These are phyloP conservation scores for Fistularia tabacaria DNA, from an alignment of 2,797 vertebrate species.

Conservation along the genomic window DNA sequence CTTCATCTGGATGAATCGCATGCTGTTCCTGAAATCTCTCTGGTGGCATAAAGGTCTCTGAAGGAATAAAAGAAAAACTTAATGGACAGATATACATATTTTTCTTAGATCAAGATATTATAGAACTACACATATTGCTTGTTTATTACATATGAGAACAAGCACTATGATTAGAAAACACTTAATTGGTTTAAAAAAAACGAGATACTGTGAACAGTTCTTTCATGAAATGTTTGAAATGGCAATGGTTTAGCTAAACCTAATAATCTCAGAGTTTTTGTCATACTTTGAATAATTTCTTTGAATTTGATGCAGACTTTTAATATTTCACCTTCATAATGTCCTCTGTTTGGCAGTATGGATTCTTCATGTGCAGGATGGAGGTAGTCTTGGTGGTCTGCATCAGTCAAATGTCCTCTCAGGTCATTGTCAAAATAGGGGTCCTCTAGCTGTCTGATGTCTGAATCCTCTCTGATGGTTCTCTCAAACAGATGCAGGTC, in stretches of 20 bases:
- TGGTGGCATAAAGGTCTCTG: slow-evolving; percentile 41
- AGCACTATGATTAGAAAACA: too few species aligned
- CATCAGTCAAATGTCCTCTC: slow-evolving; percentile 17
- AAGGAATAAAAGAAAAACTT: slow-evolving; percentile 4
- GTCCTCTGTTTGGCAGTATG: slow-evolving; percentile 34
- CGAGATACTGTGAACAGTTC: too few species aligned
- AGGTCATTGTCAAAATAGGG: slow-evolving; percentile 17
- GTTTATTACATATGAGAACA: too few species aligned
- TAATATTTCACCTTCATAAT: slow-evolving; percentile 51
- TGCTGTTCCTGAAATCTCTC: slow-evolving; percentile 3
- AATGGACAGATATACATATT: background rate
- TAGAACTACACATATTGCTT: too few species aligned
- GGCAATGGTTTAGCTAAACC: too few species aligned
- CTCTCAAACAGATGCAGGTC: slow-evolving; percentile 27
- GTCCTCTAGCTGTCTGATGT: slow-evolving; percentile 32
- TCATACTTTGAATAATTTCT: too few species aligned
- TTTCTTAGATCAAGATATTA: too few species aligned
- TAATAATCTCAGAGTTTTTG: background rate
- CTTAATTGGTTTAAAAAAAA: too few species aligned
- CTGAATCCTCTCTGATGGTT: slow-evolving; percentile 32
- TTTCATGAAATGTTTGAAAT: too few species aligned
- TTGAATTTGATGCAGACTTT: background rate
- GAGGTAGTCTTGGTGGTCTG: slow-evolving; percentile 25
- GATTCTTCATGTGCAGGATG: slow-evolving; percentile 8
- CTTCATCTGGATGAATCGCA: slow-evolving; percentile 31